phyloP scores from a whole-genome alignment of 2,888 invertebrate genomes.

The Cheilosia grossa region DNA sequence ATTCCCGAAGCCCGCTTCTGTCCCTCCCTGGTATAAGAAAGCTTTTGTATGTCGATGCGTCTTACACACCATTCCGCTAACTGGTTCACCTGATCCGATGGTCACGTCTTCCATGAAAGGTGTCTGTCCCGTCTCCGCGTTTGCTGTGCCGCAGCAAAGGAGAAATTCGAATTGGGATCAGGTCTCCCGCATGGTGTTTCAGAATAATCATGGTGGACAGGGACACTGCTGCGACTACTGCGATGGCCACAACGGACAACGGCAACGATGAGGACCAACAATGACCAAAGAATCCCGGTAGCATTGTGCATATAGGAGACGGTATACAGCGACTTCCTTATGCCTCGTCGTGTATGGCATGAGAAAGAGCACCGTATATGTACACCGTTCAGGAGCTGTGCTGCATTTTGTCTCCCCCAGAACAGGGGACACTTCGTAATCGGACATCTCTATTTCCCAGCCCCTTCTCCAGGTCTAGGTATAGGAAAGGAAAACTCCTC shows the following conservation, averaged over 20 bases:
- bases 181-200: slow-evolving; percentile 67
- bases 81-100: slow-evolving; percentile 67
- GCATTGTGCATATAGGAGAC: slow-evolving; percentile 49
- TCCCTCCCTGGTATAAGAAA: slow-evolving; percentile 55
- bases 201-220: slow-evolving; percentile 64
- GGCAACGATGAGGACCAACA: slow-evolving; percentile 39
- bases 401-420: slow-evolving; percentile 65
- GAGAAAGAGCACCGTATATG: slow-evolving; percentile 59
- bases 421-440: slow-evolving; percentile 42
- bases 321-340: slow-evolving; percentile 56
- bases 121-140: slow-evolving; percentile 52
- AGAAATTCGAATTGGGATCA: slow-evolving; percentile 69
- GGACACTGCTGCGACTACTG: slow-evolving; percentile 45
- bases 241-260: slow-evolving; percentile 55
- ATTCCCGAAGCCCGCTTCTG: slow-evolving; percentile 49
- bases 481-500: slow-evolving; percentile 56
- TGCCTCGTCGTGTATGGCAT: slow-evolving; percentile 35
- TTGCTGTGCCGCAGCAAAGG: slow-evolving; percentile 50
- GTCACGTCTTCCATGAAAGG: slow-evolving; percentile 73
- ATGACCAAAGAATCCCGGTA: slow-evolving; percentile 36
- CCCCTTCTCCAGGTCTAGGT: slow-evolving; percentile 10
- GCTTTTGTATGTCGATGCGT: slow-evolving; percentile 70
- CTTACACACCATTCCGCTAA: slow-evolving; percentile 70
- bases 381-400: slow-evolving; percentile 52
- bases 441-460: slow-evolving; percentile 63